Evolutionary conservation across 92 coral and sea anemone genomes (phyloP), one percentile per base, ranked within the genome.

Genomic region (Virgularia gustaviana): DNA sequence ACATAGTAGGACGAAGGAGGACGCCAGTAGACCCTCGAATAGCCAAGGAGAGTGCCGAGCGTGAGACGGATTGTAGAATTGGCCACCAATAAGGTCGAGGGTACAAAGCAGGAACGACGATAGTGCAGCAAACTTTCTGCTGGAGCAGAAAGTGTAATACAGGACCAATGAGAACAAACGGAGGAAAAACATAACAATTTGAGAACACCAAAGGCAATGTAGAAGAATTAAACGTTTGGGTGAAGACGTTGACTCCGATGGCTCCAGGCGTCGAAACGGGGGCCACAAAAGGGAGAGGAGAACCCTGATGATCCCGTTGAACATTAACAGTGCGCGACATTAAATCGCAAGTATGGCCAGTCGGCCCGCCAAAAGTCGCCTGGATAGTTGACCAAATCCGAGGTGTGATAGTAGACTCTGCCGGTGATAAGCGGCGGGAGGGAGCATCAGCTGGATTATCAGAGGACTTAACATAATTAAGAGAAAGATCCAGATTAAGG

Each of bases 61-160:
- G 3, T 49, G 58, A 39, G 32, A 29, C 1, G 1, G 38, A n/a
- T 15, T 37, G 61, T 10, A 75, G 20, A 28, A 75, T 62, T 8
- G 80, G 80, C 80, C 80, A 75, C 80, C 80, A 75, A 51, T 62
- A 75, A 2, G 41, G 80, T 10, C 57, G 13, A 1, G 74, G 79
- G 12, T 20, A 59, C 29, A 55, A 4, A 28, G 59, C 72, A 6
- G 80, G 75, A 59, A 63, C 62, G 0, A 75, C 76, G 22, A 75
- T 9, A 13, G 76, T 62, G 60, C 75, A 75, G 6, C 43, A 13
- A 23, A 61, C 80, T 20, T 45, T 38, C 27, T 75, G 80, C 12
- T 75, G 72, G 2, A 35, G 16, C n/a, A 75, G 34, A 29, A 62
- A 63, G 11, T 47, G 24, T 6, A 75, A 36, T 6, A 63, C 18